Percentiles rank a stretch among this genome's conserved stretches.
These are phyloP conservation scores for Pampus argenteus DNA, from an alignment of 2,797 vertebrate genomes.

Conservation along the genomic window DNA sequence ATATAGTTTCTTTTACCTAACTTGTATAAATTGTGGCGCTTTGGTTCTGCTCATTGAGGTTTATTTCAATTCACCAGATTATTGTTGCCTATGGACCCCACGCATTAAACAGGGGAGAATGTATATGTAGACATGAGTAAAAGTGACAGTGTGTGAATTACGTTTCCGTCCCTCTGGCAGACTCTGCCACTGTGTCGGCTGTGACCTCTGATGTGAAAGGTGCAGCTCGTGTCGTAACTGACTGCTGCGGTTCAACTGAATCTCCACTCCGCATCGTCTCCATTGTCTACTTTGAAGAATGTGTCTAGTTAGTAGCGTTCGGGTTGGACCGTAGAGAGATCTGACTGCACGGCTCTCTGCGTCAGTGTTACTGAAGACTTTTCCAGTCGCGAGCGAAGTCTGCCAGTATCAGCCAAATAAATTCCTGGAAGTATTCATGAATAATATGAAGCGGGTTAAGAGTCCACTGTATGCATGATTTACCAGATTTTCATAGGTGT, in stretches of 20 bases:
- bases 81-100: not conserved
- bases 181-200: slow-evolving; percentile 2
- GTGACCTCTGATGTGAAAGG: slow-evolving; percentile 42
- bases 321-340: slow-evolving; percentile 11
- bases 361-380: slow-evolving; percentile 72
- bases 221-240: slow-evolving; percentile 20
- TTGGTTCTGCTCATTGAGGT: not conserved
- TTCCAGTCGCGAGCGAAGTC: slow-evolving; percentile 63
- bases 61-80: not conserved
- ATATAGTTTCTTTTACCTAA: too few relatives aligned
- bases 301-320: not conserved
- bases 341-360: slow-evolving; percentile 7
- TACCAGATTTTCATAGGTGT: not conserved
- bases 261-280: slow-evolving; percentile 8
- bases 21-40: not conserved
- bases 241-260: not conserved
- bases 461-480: not conserved
- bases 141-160: slow-evolving; percentile 26
- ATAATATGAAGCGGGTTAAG: slow-evolving; percentile 64
- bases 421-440: slow-evolving; percentile 69
- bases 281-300: slow-evolving; percentile 27
- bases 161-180: slow-evolving; percentile 15
- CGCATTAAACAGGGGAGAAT: not conserved
- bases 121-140: not conserved
- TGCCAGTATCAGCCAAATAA: slow-evolving; percentile 76